Percentiles rank a stretch among this genome's conserved stretches.
These are phyloP conservation scores for Drosophila quadrilineata DNA, from an alignment of 1,140 invertebrate genomes.

Conservation along the genomic window DNA sequence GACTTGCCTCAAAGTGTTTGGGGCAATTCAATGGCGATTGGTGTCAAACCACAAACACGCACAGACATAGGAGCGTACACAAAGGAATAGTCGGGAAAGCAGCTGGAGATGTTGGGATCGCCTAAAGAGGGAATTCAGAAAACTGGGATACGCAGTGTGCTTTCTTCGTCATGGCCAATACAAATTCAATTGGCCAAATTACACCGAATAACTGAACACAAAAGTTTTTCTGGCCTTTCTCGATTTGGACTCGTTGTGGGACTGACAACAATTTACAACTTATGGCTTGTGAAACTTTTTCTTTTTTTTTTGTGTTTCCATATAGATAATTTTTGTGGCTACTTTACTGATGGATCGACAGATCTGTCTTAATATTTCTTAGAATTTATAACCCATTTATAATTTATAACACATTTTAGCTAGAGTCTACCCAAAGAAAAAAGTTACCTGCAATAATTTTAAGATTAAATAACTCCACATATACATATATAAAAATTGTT, in stretches of 20 bases:
- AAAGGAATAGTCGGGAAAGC: constrained; percentile 2
- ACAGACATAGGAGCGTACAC: constrained; percentile 38
- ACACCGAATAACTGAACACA: constrained; percentile 28
- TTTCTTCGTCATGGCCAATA: constrained; percentile 39
- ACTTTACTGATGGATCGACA: no score
- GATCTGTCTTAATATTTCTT: no score
- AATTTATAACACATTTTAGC: no score
- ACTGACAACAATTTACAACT: constrained; percentile 32
- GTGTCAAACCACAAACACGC: constrained; percentile 62
- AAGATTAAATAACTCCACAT: no score
- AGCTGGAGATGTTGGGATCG: no score
- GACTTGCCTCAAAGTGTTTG: constrained; percentile 1
- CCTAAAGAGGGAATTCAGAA: background rate
- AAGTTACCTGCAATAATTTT: no score
- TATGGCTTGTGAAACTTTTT: constrained; percentile 35
- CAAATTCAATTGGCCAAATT: constrained; percentile 67
- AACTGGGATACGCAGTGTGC: constrained; percentile 2
- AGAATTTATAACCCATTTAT: no score
- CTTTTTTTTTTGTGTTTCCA: constrained; percentile 19
- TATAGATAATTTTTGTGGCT: no score
- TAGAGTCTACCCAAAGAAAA: no score
- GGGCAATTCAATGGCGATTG: constrained; percentile 36
- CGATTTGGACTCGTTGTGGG: constrained; percentile 1
- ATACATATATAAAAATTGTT: no score
- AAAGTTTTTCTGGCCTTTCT: constrained; percentile 28